Evolutionary conservation across 2,888 invertebrate genomes (phyloP), one percentile per base, ranked within the genome.

Genomic region (Panzeria rudis): DNA sequence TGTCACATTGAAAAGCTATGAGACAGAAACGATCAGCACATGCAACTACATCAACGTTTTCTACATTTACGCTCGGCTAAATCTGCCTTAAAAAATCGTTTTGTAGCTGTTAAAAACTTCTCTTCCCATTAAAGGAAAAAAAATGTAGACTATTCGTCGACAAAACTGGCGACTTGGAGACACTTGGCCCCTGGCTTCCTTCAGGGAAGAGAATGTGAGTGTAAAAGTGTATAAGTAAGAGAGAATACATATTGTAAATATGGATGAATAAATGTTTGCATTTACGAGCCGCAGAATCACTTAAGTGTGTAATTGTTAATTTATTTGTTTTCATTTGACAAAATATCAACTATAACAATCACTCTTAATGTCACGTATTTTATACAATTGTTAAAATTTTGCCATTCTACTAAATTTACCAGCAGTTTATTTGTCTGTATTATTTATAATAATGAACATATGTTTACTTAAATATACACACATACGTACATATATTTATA

Each of bases 301-400:
- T 91, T 90, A 89, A 91, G 90, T 91, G 89, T 91, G 91, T 92
- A 91, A 92, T 92, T 92, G 90, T 89, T 88, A 89, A 91, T 92
- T 91, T 92, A 91, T 91, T 90, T 91, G 90, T 89, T 88, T 90
- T 90, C 59, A 90, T 89, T 89, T 90, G 90, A 91, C 89, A 90
- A 91, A 91, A 90, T 90, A 91, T 90, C 89, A 90, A 90, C 91
- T 90, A 90, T 90, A 89, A 88, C 90, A 90, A 90, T 90, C 90
- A 90, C 88, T 90, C 90, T 89, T 84, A 62, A 69, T 71, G 77
- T 83, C 86, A 77, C 83, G 77, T 79, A 81, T 75, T 82, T 83
- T 86, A 82, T 83, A 44, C 82, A 85, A 82, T 81, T 81, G 81
- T 81, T 75, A 69, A 75, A 68, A 75, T 69, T 68, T 81, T 69